Evolutionary conservation across 92 coral and sea anemone genomes (phyloP).

Genomic region (Porites evermanni): DNA sequence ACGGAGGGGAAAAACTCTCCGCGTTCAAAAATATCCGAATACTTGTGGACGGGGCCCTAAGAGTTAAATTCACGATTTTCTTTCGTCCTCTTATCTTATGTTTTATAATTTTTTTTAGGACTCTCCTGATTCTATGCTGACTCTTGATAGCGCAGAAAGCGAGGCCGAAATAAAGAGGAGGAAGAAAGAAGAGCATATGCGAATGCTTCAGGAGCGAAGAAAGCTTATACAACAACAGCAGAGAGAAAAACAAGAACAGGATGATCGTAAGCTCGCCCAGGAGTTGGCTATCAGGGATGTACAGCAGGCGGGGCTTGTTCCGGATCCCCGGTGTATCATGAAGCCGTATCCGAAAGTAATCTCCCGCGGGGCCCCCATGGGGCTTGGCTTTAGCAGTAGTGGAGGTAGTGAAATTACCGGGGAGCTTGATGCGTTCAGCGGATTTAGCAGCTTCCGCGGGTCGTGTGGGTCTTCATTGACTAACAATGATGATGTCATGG

Average conservation of each 20-base stretch:
- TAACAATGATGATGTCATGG: constrained; percentile 73
- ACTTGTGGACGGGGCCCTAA: too few species aligned
- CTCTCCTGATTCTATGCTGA: constrained; percentile 76
- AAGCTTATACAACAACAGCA: constrained; percentile 78
- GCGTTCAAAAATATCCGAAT: too few species aligned
- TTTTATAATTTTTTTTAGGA: constrained; percentile 52
- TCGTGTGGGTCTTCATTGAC: constrained; percentile 72
- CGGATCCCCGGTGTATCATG: constrained; percentile 62
- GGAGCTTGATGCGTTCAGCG: constrained; percentile 48
- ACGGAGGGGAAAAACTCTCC: too few species aligned
- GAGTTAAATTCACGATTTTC: too few species aligned
- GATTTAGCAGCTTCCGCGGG: constrained; percentile 68
- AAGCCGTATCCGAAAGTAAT: constrained; percentile 81
- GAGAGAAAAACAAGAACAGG: constrained; percentile 81
- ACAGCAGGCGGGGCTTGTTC: constrained; percentile 75
- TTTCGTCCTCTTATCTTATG: too few species aligned
- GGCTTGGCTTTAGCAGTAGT: constrained; percentile 56
- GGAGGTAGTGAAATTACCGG: constrained; percentile 49
- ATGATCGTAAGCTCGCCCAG: constrained; percentile 87
- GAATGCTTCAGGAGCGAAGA: constrained; percentile 78
- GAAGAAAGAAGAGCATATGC: constrained; percentile 66
- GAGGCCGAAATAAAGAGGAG: constrained; percentile 61
- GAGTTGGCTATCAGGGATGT: constrained; percentile 90
- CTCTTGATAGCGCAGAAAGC: constrained; percentile 44
- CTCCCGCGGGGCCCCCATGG: constrained; percentile 76